phyloP scores from a whole-genome alignment of 1,140 invertebrate species.

The Colletes gigas region DNA sequence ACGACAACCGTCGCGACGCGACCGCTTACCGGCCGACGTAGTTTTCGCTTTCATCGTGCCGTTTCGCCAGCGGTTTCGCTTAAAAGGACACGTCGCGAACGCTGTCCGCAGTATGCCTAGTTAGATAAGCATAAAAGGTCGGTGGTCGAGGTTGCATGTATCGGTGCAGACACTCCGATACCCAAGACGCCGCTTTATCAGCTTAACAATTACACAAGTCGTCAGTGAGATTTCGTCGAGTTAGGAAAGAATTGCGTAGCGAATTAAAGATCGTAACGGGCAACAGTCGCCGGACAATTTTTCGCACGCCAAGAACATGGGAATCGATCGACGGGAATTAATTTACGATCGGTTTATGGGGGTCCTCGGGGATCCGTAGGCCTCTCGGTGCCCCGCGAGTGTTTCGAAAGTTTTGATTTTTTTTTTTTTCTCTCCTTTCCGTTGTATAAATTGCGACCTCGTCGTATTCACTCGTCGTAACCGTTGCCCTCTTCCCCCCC shows the following conservation, averaged over 20 bases:
- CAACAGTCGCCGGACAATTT: background rate
- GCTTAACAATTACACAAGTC: slow-evolving; percentile 8
- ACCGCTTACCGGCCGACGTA: background rate
- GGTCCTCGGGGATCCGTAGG: background rate
- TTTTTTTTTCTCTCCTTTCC: background rate
- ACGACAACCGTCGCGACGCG: background rate
- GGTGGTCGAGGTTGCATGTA: slow-evolving; percentile 11
- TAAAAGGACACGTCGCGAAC: background rate
- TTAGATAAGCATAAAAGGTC: slow-evolving; percentile 28
- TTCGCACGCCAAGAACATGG: no score
- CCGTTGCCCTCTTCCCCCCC: slow-evolving; percentile 28
- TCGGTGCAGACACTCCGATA: slow-evolving; percentile 4
- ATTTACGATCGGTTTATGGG: no score
- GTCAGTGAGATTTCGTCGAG: background rate
- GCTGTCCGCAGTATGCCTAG: background rate
- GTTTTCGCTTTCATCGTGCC: background rate
- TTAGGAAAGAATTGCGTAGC: background rate
- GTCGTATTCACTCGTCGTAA: slow-evolving; percentile 34
- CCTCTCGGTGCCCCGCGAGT: background rate
- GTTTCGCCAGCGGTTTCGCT: background rate
- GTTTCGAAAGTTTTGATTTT: slow-evolving; percentile 57
- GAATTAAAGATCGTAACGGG: background rate
- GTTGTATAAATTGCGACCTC: slow-evolving; percentile 26
- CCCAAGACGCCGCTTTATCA: slow-evolving; percentile 10
- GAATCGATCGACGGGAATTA: no score